Evolutionary conservation across 2,113 vertebrate genomes (phyloP).

Genomic region (Toxotes chatareus): DNA sequence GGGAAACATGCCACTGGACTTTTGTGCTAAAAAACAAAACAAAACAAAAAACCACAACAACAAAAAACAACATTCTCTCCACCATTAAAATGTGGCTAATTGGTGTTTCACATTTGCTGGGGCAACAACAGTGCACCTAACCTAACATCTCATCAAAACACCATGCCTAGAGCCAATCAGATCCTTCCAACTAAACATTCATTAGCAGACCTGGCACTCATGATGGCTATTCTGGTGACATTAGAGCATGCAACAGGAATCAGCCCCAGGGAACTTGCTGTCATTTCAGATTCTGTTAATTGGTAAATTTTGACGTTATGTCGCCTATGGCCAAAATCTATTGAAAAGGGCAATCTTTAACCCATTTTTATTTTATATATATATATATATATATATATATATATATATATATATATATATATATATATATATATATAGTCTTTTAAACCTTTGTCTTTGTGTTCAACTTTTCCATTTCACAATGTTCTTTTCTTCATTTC

Average conservation of each 20-base stretch:
- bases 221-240: slow-evolving; percentile 57
- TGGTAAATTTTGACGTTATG: slow-evolving; percentile 31
- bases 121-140: slow-evolving; percentile 40
- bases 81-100: slow-evolving; percentile 61
- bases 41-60: too few species aligned
- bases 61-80: slow-evolving; percentile 5
- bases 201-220: slow-evolving; percentile 61
- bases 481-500: neutral
- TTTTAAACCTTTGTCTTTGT: neutral
- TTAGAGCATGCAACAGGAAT: slow-evolving; percentile 15
- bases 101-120: slow-evolving; percentile 54
- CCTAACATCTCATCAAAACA: slow-evolving; percentile 60
- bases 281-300: slow-evolving; percentile 63
- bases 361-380: slow-evolving; percentile 13
- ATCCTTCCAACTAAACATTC: slow-evolving; percentile 44
- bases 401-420: too few species aligned
- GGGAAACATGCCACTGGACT: slow-evolving; percentile 33
- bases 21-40: slow-evolving; percentile 22
- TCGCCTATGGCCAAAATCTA: slow-evolving; percentile 30
- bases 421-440: neutral
- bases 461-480: neutral
- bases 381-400: too few species aligned
- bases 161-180: slow-evolving; percentile 56
- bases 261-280: slow-evolving; percentile 44
- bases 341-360: slow-evolving; percentile 49